Conservation (phyloP, 2,113 vertebrate species). For the Trematomus loennbergii region DNA sequence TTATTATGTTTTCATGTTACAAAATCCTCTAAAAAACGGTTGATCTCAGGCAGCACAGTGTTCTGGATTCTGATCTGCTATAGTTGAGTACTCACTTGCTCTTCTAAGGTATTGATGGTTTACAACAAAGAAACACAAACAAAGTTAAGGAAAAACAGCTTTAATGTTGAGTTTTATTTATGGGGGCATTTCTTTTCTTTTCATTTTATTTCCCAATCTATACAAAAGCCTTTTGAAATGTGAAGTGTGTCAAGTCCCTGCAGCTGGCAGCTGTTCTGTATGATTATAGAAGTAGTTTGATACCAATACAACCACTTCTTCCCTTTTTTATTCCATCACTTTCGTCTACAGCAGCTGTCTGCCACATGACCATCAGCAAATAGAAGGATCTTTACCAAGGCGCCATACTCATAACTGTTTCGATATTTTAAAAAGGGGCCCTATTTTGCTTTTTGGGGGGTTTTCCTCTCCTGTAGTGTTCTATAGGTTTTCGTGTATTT, state of each 20-base stretch:
- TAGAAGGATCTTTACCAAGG: neutral
- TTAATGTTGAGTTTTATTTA: neutral
- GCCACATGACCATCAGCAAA: neutral
- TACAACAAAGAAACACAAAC: neutral
- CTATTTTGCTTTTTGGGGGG: no score
- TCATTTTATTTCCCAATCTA: neutral
- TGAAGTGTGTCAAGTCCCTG: constrained; percentile 4
- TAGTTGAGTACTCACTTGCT: neutral
- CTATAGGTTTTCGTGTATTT: no score
- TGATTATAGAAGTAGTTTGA: constrained; percentile 3
- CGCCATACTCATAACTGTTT: neutral
- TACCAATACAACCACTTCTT: neutral
- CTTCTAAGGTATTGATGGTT: neutral
- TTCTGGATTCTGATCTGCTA: neutral
- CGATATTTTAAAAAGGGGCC: neutral
- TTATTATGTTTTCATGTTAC: neutral
- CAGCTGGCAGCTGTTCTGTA: constrained; percentile 11
- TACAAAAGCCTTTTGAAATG: neutral
- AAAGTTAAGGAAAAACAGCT: neutral
- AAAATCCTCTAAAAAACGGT: neutral
- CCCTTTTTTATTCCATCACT: neutral
- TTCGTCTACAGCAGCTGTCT: neutral
- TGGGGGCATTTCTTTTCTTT: neutral
- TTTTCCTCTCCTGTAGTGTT: no score
- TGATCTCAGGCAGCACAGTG: neutral